Percentiles rank a stretch among this genome's conserved stretches.
Conservation (phyloP, 2,113 vertebrate species). For the Paramisgurnus dabryanus region DNA sequence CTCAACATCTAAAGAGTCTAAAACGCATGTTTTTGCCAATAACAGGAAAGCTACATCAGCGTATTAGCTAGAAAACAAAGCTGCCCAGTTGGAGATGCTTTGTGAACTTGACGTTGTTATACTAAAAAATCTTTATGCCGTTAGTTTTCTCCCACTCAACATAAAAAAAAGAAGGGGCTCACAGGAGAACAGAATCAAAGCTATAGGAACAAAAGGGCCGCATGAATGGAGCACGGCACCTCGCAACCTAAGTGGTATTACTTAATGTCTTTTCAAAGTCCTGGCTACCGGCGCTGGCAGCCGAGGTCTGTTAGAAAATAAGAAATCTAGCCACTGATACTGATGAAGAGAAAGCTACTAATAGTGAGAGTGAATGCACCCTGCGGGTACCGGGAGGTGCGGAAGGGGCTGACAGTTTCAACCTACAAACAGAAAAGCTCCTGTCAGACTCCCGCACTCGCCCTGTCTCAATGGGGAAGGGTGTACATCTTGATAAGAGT, state of each 20-base stretch:
- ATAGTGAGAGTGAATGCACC: slow-evolving; percentile 12
- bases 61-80: background rate
- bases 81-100: background rate
- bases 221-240: slow-evolving; percentile 11
- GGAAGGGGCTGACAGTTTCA: slow-evolving; percentile 16
- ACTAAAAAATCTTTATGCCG: background rate
- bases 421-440: slow-evolving; percentile 34
- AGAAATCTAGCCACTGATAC: slow-evolving; percentile 30
- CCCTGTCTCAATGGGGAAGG: slow-evolving; percentile 5
- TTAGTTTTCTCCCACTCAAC: background rate
- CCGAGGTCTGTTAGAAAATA: slow-evolving; percentile 31
- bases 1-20: no score
- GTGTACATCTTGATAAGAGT: slow-evolving; percentile 14
- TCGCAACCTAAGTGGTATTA: slow-evolving; percentile 29
- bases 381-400: background rate
- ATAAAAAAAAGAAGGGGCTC: slow-evolving; percentile 19
- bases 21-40: no score
- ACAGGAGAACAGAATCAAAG: slow-evolving; percentile 34
- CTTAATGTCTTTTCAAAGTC: slow-evolving; percentile 42
- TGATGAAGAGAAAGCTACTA: slow-evolving; percentile 24
- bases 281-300: slow-evolving; percentile 35
- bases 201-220: slow-evolving; percentile 13
- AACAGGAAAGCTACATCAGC: background rate
- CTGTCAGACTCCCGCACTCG: slow-evolving; percentile 27
- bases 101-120: background rate